Conservation (phyloP, 2,888 invertebrate species). For the Zele albiditarsus region DNA sequence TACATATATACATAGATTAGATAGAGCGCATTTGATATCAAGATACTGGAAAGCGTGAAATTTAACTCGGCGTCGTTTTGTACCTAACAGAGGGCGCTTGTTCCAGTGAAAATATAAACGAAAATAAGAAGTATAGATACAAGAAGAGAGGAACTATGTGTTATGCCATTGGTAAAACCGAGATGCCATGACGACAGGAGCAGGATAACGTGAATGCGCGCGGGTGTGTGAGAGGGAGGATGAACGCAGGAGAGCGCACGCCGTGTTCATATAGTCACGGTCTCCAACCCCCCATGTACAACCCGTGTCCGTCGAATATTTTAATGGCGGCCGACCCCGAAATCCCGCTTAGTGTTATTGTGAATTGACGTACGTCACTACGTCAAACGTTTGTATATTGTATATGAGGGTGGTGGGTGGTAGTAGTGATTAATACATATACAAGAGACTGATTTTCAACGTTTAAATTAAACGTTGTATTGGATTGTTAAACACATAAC, state of each 20-base stretch:
- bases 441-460: background rate
- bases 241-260: conserved; percentile 52
- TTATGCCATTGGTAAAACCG: conserved; percentile 6
- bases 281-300: conserved; percentile 49
- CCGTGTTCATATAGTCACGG: conserved; percentile 54
- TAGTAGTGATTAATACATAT: too few species aligned
- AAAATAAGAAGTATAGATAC: background rate
- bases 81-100: conserved; percentile 26
- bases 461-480: background rate
- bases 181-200: conserved; percentile 27
- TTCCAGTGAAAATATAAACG: background rate
- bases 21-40: background rate
- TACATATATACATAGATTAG: background rate
- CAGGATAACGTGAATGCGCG: conserved; percentile 17
- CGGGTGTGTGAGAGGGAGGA: conserved; percentile 31
- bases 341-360: conserved; percentile 66
- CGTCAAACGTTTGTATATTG: background rate
- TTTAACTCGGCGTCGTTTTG: background rate
- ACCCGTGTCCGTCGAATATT: conserved; percentile 61
- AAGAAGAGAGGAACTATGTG: background rate
- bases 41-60: background rate
- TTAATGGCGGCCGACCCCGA: conserved; percentile 68
- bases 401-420: background rate
- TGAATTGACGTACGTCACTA: conserved; percentile 57
- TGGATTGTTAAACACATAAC: conserved; percentile 1